A percentile compares a stretch with the other conserved stretches of the same genome.
phyloP scores from a whole-genome alignment of 2,797 vertebrate species.

The Salarias fasciatus region DNA sequence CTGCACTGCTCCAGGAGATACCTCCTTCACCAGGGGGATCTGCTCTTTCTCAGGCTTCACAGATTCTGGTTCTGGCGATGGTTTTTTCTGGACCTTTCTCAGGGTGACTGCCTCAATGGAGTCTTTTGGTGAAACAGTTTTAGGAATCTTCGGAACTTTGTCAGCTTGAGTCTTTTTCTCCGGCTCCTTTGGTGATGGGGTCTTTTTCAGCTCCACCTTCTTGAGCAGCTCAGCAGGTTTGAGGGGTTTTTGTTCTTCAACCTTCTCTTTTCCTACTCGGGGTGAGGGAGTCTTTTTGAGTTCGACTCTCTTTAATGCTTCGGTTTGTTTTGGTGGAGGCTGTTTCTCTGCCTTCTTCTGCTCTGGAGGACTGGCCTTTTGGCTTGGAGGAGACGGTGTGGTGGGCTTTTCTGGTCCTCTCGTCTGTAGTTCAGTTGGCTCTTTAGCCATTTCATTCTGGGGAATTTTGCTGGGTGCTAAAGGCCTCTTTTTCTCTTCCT shows the following conservation, averaged over 20 bases:
- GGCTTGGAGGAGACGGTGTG: slow-evolving; percentile 5
- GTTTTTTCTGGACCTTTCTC: slow-evolving; percentile 70
- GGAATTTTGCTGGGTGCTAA: no score
- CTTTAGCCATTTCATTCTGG: no score
- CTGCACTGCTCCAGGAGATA: slow-evolving; percentile 76
- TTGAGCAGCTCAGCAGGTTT: slow-evolving; percentile 64
- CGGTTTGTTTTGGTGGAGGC: slow-evolving; percentile 45
- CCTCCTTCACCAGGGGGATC: slow-evolving; percentile 68
- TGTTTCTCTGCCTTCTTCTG: slow-evolving; percentile 39
- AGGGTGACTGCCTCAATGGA: slow-evolving; percentile 57
- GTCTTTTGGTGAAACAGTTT: slow-evolving; percentile 67
- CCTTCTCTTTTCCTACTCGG: slow-evolving; percentile 13
- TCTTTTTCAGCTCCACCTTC: slow-evolving; percentile 67
- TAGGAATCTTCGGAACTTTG: slow-evolving; percentile 47
- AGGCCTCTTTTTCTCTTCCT: slow-evolving; percentile 39
- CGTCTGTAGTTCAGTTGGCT: neutral
- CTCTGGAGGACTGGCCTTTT: slow-evolving; percentile 29
- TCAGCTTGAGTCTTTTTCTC: slow-evolving; percentile 62
- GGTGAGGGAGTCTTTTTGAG: slow-evolving; percentile 49
- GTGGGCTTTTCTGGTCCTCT: slow-evolving; percentile 22
- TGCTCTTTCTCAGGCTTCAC: slow-evolving; percentile 43
- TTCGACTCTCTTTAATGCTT: slow-evolving; percentile 49
- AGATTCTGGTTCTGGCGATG: slow-evolving; percentile 46
- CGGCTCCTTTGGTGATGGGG: slow-evolving; percentile 57
- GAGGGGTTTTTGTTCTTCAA: slow-evolving; percentile 25